Percentiles rank a stretch among this genome's conserved stretches.
phyloP scores from a whole-genome alignment of 1,140 invertebrate genomes.

The Argopecten irradians region DNA sequence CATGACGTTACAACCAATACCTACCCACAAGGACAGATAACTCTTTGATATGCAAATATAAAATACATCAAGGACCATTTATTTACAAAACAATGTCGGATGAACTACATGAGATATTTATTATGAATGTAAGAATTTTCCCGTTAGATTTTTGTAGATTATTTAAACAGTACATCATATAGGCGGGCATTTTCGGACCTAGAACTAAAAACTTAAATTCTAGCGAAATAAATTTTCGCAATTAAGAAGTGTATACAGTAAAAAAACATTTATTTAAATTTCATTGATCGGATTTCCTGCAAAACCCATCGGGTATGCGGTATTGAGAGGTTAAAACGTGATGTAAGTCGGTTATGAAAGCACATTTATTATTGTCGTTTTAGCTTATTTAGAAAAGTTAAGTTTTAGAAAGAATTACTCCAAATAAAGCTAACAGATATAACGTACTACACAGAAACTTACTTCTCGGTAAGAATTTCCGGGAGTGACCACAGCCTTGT shows the following conservation, averaged over 20 bases:
- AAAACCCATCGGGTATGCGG: too few species aligned
- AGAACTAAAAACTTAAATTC: too few species aligned
- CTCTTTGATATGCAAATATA: too few species aligned
- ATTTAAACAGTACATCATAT: neutral
- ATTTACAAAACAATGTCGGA: too few species aligned
- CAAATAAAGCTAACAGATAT: neutral
- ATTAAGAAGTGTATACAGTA: too few species aligned
- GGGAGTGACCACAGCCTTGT: constrained; percentile 88
- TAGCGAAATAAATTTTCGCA: too few species aligned
- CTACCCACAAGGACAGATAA: too few species aligned
- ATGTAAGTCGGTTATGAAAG: neutral
- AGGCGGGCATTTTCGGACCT: too few species aligned
- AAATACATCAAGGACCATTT: too few species aligned
- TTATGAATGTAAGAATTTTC: neutral
- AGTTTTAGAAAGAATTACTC: neutral
- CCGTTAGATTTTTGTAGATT: neutral
- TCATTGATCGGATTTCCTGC: too few species aligned
- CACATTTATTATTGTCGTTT: neutral
- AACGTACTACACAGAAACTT: constrained; percentile 54
- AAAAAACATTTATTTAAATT: too few species aligned
- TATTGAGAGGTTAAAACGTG: neutral
- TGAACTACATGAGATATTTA: neutral
- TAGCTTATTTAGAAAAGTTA: neutral
- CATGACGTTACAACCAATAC: neutral
- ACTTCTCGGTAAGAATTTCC: constrained; percentile 89